Evolutionary conservation across 2,888 invertebrate genomes (phyloP), one percentile per base, ranked within the genome.

Genomic region (Baccha elongata): DNA sequence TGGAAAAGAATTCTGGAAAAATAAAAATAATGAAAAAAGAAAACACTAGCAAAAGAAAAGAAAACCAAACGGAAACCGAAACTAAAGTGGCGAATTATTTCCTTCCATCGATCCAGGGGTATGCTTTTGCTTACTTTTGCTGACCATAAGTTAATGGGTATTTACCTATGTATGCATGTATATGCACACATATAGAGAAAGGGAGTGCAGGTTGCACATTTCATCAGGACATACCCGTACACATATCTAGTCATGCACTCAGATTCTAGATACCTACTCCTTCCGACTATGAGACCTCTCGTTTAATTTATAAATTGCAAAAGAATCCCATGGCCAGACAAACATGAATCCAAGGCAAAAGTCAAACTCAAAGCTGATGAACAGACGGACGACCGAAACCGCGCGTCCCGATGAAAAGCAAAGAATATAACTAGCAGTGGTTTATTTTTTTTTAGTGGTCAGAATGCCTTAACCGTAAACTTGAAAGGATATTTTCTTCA

Each of bases 81-180:
- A 76, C 60, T 75, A 75, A 75, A 80, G 80, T 81, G 71, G 76
- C 65, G 60, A 81, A 81, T 76, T 76, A 71, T 71, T 76, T 76
- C 76, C 71, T 81, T 46, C 75, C 52, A 81, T 81, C 81, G 76
- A 76, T 76, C 46, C 32, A 46, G 37, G 11, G 6, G 8, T 35
- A 48, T 40, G 29, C 26, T 29, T 60, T 69, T 67, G 44, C 72
- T 52, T 60, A 52, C 64, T 62, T 37, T 19, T 75, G 55, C 55
- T 52, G 67, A 37, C 75, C 78, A 72, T 68, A 60, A 68, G 50
- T 32, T 40, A 23, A 58, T 50, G 21, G 58, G 58, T 15, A 19
- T 15, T 35, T 35, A 13, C 11, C 23, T 5, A 19, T 26, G 26
- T 11, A 52, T 42, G 48, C 13, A 53, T 40, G 15, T 35, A 32